Base-by-base conservation (phyloP, 2,888 invertebrate genomes). In the Branchellion lobata region DNA sequence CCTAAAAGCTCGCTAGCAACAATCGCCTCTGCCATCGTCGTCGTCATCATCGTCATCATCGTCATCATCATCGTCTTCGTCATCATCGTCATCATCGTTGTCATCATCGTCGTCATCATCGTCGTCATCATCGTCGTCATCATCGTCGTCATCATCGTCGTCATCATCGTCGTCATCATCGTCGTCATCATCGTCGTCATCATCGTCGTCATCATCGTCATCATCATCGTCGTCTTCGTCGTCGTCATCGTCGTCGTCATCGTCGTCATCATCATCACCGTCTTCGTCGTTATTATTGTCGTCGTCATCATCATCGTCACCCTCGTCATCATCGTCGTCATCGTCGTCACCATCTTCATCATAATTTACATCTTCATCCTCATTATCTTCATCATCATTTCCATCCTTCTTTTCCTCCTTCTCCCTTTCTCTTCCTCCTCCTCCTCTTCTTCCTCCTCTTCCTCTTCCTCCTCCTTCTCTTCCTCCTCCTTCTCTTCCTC, bases 211-310 rank as follows among this genome's bases (percentile, higher is more conserved):
- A 75, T 2, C 75, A 53, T 76, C 33, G 24, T n/a, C 74, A 74
- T 47, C 51, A 27, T 24, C 51, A 40, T 40, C 40, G 14, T 40
- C 40, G 14, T 5, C 65, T 27, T 65, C 65, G 21, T 65, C n/a
- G 21, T n/a, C 29, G 8, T 65, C 27, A 5, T 65, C 29, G 21
- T 65, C 53, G 33, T 53, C 33, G 29, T 72, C 68, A 29, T 31
- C 79, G 72, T 65, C 79, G 74, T 79, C 72, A 78, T 57, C 47
- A 78, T 78, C 79, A 74, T 75, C 75, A 74, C 34, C 79, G 3
- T 74, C 75, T 33, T 75, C 79, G 14, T 40, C 40, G 14, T 40
- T 14, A 8, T 40, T 14, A 8, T 40, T 14, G 5, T 40, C 40
- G 5, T 40, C 40, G 5, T 40, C 40, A 8, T 40, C 40, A 8